Evolutionary conservation across 2,797 vertebrate genomes (phyloP).

Genomic region (Lagorchestes hirsutus): DNA sequence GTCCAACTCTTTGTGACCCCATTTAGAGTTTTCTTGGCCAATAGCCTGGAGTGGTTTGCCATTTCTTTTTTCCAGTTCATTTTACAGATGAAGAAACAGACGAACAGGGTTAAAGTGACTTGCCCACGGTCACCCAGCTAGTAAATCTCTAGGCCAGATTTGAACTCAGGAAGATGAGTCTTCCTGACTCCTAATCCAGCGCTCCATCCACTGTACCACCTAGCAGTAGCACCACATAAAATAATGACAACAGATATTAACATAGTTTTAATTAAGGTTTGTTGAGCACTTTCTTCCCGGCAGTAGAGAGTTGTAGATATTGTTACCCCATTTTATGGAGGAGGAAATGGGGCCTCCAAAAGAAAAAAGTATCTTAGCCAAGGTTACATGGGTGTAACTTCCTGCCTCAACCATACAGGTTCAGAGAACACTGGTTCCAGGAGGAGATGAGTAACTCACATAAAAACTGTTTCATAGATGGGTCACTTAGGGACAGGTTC

Average conservation of each 20-base stretch:
- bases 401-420: background rate
- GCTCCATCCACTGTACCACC: background rate
- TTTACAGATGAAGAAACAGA: background rate
- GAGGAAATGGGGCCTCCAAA: too few species aligned
- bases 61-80: background rate
- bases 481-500: background rate
- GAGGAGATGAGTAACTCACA: too few species aligned
- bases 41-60: background rate
- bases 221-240: background rate
- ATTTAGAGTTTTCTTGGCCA: background rate
- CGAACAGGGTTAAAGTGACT: background rate
- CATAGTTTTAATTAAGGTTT: background rate
- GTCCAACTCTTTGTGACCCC: background rate
- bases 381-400: background rate
- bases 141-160: too few species aligned
- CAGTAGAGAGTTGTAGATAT: rapidly evolving
- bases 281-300: too few species aligned
- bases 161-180: background rate
- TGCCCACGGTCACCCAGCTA: background rate
- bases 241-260: background rate
- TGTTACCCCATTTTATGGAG: background rate
- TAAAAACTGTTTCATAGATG: background rate
- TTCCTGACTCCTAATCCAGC: background rate
- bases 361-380: background rate
- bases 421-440: background rate